Conservation (phyloP, 2,888 invertebrate genomes). For the Cephalotes varians region DNA sequence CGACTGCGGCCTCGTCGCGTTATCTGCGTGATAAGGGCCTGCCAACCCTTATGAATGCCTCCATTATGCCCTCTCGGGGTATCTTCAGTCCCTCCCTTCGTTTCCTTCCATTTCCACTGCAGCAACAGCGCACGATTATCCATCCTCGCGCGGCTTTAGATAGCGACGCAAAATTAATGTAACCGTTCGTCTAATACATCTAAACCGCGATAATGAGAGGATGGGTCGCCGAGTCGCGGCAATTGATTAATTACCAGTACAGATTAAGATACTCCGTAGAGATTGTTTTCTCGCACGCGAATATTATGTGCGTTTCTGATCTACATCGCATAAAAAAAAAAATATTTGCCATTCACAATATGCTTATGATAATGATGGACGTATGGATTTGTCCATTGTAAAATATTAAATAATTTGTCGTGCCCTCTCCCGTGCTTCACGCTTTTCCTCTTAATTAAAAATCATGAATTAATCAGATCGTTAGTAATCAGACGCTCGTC, state of each 20-base stretch:
- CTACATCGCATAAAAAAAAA: constrained; percentile 10
- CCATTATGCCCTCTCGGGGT: constrained; percentile 76
- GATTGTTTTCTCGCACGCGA: not conserved
- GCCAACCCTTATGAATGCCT: constrained; percentile 83
- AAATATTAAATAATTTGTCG: constrained; percentile 68
- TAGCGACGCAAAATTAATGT: constrained; percentile 57
- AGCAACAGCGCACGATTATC: constrained; percentile 29
- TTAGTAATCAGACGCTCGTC: constrained; percentile 78
- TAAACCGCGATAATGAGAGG: constrained; percentile 50
- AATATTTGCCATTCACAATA: constrained; percentile 58
- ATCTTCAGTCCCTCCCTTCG: constrained; percentile 16
- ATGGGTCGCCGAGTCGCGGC: constrained; percentile 17
- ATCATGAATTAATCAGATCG: constrained; percentile 78
- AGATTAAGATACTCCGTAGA: constrained; percentile 37
- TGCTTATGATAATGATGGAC: constrained; percentile 62
- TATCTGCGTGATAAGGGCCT: constrained; percentile 81
- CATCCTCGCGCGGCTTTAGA: constrained; percentile 38
- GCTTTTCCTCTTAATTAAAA: constrained; percentile 76
- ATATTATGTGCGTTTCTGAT: not conserved
- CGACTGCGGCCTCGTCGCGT: constrained; percentile 75
- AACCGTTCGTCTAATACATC: constrained; percentile 57
- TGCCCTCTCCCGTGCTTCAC: constrained; percentile 15
- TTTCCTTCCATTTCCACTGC: constrained; percentile 24
- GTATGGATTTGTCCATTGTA: constrained; percentile 55
- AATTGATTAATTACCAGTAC: constrained; percentile 41